phyloP scores from a whole-genome alignment of 2,113 vertebrate species.

The Phainopepla nitens region DNA sequence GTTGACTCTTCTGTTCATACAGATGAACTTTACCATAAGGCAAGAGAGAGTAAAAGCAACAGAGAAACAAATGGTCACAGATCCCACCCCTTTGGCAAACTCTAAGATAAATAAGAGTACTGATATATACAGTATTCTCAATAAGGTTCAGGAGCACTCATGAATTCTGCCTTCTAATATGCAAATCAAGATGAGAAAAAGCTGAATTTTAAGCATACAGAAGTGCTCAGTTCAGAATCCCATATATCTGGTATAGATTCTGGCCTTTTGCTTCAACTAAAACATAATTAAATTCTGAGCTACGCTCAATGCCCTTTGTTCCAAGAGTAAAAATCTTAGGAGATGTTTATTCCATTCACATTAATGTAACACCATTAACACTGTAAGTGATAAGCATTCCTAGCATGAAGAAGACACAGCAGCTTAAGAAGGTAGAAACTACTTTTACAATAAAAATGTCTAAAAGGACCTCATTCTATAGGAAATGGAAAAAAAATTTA shows the following conservation, averaged over 20 bases:
- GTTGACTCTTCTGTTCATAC: background rate
- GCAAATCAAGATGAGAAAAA: background rate
- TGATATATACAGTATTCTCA: background rate
- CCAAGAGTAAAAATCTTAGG: background rate
- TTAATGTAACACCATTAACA: background rate
- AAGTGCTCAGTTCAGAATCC: background rate
- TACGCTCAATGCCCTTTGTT: background rate
- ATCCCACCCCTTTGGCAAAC: background rate
- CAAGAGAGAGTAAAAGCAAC: background rate
- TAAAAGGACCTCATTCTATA: background rate
- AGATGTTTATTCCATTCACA: background rate
- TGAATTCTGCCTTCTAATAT: background rate
- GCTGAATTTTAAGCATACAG: background rate
- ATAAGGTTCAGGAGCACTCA: background rate
- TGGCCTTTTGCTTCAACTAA: background rate
- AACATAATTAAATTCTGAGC: background rate
- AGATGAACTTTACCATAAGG: background rate
- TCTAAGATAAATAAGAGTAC: background rate
- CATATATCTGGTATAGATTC: background rate
- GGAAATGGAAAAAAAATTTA: background rate
- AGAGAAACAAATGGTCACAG: background rate
- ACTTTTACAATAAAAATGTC: background rate
- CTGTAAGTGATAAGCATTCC: background rate
- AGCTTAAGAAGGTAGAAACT: background rate
- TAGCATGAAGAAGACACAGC: background rate